A percentile compares a stretch with the other conserved stretches of the same genome.
Conservation (phyloP, 1,140 invertebrate genomes). For the Druon quercuslanigerum region DNA sequence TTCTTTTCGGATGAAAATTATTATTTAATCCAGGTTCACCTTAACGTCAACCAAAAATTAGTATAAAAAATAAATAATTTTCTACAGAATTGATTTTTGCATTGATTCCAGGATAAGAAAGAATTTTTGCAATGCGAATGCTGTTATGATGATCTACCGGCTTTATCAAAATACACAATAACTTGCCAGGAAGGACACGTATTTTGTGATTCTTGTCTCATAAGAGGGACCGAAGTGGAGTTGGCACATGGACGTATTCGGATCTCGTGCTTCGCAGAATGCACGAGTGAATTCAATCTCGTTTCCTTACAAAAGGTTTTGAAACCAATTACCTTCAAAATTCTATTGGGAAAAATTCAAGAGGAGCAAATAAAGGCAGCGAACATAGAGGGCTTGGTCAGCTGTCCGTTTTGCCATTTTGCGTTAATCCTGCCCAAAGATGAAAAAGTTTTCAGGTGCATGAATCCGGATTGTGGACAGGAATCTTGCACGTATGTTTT, state of each 20-base stretch:
- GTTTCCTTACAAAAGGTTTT: slow-evolving; percentile 66
- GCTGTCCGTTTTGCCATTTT: slow-evolving; percentile 79
- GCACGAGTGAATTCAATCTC: slow-evolving; percentile 65
- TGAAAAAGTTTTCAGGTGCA: slow-evolving; percentile 78
- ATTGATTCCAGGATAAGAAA: slow-evolving; percentile 58
- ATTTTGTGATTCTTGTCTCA: slow-evolving; percentile 77
- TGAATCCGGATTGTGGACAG: slow-evolving; percentile 78
- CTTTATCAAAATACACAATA: slow-evolving; percentile 73
- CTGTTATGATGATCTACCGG: slow-evolving; percentile 76
- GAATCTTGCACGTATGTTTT: slow-evolving; percentile 75
- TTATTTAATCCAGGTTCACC: too few species aligned
- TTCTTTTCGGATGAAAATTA: too few species aligned
- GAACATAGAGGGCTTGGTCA: slow-evolving; percentile 76
- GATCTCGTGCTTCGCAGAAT: slow-evolving; percentile 72
- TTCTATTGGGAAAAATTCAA: slow-evolving; percentile 71
- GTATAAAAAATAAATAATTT: background rate
- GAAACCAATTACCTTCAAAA: slow-evolving; percentile 71
- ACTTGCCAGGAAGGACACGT: slow-evolving; percentile 74
- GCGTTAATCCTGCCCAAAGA: slow-evolving; percentile 74
- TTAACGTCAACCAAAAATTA: too few species aligned
- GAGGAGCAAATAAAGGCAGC: slow-evolving; percentile 77
- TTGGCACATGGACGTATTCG: slow-evolving; percentile 74
- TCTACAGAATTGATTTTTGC: background rate
- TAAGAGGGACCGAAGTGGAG: slow-evolving; percentile 69
- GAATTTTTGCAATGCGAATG: slow-evolving; percentile 70